phyloP scores from a whole-genome alignment of 2,113 vertebrate genomes.

The Panthera leo region DNA sequence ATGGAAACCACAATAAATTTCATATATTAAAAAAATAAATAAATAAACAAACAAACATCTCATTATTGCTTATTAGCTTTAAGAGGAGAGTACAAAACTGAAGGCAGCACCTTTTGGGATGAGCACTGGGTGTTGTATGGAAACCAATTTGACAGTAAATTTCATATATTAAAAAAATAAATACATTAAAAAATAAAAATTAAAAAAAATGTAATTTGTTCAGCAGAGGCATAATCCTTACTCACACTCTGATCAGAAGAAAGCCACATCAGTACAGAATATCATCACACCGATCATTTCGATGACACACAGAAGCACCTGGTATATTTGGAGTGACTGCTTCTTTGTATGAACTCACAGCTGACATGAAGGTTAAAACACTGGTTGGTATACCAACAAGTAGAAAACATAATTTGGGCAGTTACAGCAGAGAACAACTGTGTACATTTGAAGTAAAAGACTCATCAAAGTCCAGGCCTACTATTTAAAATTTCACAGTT shows the following conservation, averaged over 20 bases:
- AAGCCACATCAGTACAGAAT: background rate
- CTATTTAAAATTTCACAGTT: slow-evolving; percentile 28
- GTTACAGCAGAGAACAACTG: background rate
- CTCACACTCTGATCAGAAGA: background rate
- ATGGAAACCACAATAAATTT: too few species aligned
- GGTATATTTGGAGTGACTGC: background rate
- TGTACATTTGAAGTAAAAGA: background rate
- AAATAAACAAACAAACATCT: background rate
- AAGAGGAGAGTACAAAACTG: too few species aligned
- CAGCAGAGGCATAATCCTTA: background rate
- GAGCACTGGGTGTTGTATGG: too few species aligned
- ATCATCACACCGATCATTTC: background rate
- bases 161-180: too few species aligned
- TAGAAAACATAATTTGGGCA: background rate
- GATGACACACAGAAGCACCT: background rate
- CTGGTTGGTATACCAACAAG: background rate
- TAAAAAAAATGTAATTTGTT: background rate
- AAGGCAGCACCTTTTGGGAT: background rate
- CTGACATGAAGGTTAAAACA: background rate
- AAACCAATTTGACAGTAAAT: too few species aligned
- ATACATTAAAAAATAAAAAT: too few species aligned
- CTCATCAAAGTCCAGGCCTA: background rate
- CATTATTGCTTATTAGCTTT: background rate
- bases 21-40: too few species aligned
- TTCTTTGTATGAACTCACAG: background rate